Evolutionary conservation across 2,797 vertebrate species (phyloP), one percentile per base, ranked within the genome.

Genomic region (Oophaga sylvatica): DNA sequence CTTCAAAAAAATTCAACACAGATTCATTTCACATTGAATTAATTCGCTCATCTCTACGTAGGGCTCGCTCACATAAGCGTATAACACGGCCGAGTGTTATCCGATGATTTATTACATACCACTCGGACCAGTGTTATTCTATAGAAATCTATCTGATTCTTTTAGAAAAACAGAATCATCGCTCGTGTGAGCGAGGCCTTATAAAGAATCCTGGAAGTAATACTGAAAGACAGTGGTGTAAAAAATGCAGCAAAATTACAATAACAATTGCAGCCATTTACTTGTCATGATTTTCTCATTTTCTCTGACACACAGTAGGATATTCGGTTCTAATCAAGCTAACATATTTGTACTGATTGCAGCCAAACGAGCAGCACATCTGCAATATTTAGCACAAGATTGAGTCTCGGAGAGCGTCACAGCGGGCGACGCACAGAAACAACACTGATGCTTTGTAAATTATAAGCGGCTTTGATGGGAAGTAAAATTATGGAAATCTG

Each of bases 331-430:
- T 62, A 88, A 88, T 88, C 83, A 88, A 59, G 60, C 45, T 45
- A 31, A 71, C 35, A 31, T 68, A 59, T 82, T 80, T 65, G 77
- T 62, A 56, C 83, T 89, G 87, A 89, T 89, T 85, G 70, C 78
- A 70, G 80, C 12, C 68, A 81, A 75, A 84, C 77, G 81, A 77
- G 81, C 76, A 57, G 81, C 76, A 20, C 29, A 88, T 60, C 35
- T 20, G 80, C 60, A 62, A 29, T 62, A 22, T 71, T 84, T 56
- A 84, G 56, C 75, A 85, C 26, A 63, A 76, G 80, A 77, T 48
- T 78, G 53, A 57, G 22, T 26, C 70, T 85, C 70, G 17, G 65
- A 80, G 83, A 57, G 1, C 5, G 22, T 19, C 59, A 68, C 79
- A 57, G 83, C 17, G 77, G 70, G 78, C 26, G 81, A 26, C 8